phyloP scores from a whole-genome alignment of 2,113 vertebrate species.

The Colaptes auratus region DNA sequence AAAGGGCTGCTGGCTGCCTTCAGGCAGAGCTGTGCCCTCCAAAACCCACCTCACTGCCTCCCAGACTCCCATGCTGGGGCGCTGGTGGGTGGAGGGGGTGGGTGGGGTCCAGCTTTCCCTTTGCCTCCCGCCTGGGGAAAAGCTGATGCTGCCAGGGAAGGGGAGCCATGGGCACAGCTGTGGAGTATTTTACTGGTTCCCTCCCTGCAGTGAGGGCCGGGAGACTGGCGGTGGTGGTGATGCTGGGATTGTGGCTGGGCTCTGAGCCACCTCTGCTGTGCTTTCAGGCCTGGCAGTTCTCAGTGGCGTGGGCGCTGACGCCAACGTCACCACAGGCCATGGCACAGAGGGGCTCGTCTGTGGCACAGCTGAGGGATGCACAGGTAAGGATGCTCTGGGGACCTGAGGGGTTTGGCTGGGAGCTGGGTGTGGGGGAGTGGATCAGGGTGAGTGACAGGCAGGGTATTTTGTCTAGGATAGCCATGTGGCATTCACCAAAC shows the following conservation, averaged over 20 bases:
- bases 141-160: background rate
- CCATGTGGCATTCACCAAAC: rapidly evolving
- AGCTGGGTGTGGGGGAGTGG: background rate
- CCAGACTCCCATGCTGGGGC: background rate
- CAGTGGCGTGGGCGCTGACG: background rate
- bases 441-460: rapidly evolving
- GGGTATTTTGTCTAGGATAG: background rate
- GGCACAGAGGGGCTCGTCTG: background rate
- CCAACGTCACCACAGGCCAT: background rate
- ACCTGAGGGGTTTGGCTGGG: rapidly evolving
- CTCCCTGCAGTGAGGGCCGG: background rate
- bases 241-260: background rate
- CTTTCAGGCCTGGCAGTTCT: background rate
- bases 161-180: background rate
- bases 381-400: background rate
- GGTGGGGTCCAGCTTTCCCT: background rate
- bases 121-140: background rate
- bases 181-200: background rate
- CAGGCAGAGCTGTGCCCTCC: background rate
- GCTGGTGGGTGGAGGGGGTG: background rate
- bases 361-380: background rate
- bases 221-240: rapidly evolving
- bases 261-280: rapidly evolving
- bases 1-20: background rate
- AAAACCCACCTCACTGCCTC: background rate